Evolutionary conservation across 1,140 invertebrate species (phyloP).

Genomic region (Bombus superbus): DNA sequence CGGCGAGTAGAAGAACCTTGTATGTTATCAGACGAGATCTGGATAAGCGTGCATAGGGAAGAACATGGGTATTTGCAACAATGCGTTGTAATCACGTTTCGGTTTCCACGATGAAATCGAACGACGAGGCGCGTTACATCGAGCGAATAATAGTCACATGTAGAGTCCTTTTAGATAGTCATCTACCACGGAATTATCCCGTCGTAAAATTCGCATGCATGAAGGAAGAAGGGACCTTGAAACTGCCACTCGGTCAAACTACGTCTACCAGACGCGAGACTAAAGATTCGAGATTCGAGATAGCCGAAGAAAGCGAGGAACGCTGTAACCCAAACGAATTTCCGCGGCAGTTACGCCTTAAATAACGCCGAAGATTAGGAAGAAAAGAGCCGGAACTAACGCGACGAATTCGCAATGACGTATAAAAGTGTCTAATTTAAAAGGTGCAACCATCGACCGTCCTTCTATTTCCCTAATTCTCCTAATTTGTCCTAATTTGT

Average conservation of each 20-base stretch:
- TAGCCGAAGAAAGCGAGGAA: background rate
- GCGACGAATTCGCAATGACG: no score
- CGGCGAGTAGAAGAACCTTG: slow-evolving; percentile 3
- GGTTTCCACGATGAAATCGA: slow-evolving; percentile 18
- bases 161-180: slow-evolving; percentile 4
- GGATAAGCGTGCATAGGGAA: background rate
- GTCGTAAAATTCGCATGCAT: background rate
- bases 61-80: slow-evolving; percentile 15
- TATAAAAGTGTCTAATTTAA: no score
- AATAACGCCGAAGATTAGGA: no score
- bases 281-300: background rate
- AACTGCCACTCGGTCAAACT: background rate
- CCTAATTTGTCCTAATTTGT: no score
- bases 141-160: slow-evolving; percentile 19
- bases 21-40: background rate
- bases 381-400: no score
- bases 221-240: slow-evolving; percentile 1
- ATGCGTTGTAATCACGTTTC: slow-evolving; percentile 11
- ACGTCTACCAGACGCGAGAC: background rate
- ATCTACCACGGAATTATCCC: slow-evolving; percentile 3
- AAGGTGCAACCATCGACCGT: no score
- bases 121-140: slow-evolving; percentile 11
- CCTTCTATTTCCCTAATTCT: no score
- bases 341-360: background rate
- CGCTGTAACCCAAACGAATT: background rate